A percentile compares a stretch with the other conserved stretches of the same genome.
Evolutionary conservation across 2,797 vertebrate species (phyloP).

Genomic region (Gymnocypris eckloni): DNA sequence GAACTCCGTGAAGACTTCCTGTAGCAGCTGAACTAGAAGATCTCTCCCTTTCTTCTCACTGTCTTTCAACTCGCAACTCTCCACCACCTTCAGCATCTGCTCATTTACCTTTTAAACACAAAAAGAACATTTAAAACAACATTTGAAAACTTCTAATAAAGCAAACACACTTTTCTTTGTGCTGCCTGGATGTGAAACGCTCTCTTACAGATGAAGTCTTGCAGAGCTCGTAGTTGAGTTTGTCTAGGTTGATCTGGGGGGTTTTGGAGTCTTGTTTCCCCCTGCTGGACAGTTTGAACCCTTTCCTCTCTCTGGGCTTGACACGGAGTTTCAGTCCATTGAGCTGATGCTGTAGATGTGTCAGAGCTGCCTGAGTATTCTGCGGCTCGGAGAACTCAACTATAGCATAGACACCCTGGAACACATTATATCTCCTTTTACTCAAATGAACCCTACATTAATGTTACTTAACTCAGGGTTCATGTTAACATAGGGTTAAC

Average conservation of each 20-base stretch:
- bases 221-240: constrained; percentile 76
- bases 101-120: constrained; percentile 78
- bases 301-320: constrained; percentile 87
- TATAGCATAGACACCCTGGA: constrained; percentile 90
- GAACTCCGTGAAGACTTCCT: constrained; percentile 91
- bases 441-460: background rate
- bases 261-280: constrained; percentile 71
- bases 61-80: constrained; percentile 83
- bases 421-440: constrained; percentile 7
- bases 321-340: constrained; percentile 81
- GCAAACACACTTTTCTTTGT: background rate
- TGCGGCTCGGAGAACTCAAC: constrained; percentile 81
- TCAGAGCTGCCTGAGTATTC: constrained; percentile 72
- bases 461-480: background rate
- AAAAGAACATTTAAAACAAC: background rate
- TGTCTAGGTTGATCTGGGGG: constrained; percentile 73
- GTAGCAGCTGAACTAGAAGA: constrained; percentile 86
- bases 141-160: background rate
- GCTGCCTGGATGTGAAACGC: background rate
- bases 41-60: constrained; percentile 81
- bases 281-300: constrained; percentile 81
- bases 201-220: constrained; percentile 78
- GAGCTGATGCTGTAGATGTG: constrained; percentile 78
- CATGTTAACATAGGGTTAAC: no score
- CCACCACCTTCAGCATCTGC: constrained; percentile 84